Evolutionary conservation across 2,797 vertebrate genomes (phyloP), one percentile per base, ranked within the genome.

Genomic region (Sus cebifrons): DNA sequence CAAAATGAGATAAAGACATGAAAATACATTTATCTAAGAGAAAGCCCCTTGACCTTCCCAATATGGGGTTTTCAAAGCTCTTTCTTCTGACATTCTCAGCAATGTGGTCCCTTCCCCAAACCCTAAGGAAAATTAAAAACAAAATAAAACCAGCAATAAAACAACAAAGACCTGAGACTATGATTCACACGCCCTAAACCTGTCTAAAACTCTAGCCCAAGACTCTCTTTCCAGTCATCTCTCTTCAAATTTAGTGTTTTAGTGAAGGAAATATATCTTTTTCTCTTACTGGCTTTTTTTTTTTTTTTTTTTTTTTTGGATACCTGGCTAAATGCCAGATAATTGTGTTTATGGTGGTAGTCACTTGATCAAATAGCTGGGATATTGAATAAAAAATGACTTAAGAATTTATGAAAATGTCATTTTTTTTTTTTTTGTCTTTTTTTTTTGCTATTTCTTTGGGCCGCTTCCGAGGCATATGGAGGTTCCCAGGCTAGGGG

Each of bases 341-440:
- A 49, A 40, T 70, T 91, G 62, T 56, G 17, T 92, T 94, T 96
- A 32, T 64, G 70, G 23, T 56, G 67, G 74, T 74, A 79, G 54
- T 49, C 40, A 88, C 58, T 88, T 95, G 74, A 79, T 95, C 23
- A 23, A 91, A 78, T 78, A 77, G 32, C 25, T 64, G 15, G 36
- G 62, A 81, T 21, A 54, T 0, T 96, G 81, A 96, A 75, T 68
- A n/a, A 71, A 88, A 89, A 68, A 58, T 64, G 32, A 74, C 44
- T 86, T 74, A 93, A 29, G 12, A 95, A 93, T 44, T 82, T 95
- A 74, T 21, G 75, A 91, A 91, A 85, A 90, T 49, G 36, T 86
- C 92, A n/a, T 54, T 32, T 32, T 32, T 32, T 32, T 32, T 32
- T 32, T 32, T 32, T 32, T 32, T 32, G 2, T 32, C 2, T 32